Conservation (phyloP, 2,113 vertebrate species). For the Nipponia nippon region DNA sequence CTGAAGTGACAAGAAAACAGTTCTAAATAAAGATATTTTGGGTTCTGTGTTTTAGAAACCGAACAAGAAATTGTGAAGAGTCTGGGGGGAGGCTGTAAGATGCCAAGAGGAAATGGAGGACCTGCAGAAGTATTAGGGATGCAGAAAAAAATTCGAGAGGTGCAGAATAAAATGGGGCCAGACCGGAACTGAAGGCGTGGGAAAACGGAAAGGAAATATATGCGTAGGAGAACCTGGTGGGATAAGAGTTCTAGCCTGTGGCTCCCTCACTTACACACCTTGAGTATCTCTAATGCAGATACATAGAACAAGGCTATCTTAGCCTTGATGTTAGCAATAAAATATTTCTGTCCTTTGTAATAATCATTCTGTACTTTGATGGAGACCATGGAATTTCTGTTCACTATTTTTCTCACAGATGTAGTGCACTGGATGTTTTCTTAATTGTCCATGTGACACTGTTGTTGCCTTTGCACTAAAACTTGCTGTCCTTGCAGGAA, state of each 20-base stretch:
- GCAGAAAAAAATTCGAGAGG: background rate
- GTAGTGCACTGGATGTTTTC: background rate
- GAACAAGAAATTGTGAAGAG: background rate
- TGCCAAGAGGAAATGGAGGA: background rate
- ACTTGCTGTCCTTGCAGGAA: background rate
- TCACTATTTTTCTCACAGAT: background rate
- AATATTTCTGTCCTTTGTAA: background rate
- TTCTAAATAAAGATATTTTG: conserved; percentile 1
- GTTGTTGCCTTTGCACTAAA: background rate
- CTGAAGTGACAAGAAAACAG: conserved; percentile 34
- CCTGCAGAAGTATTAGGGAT: background rate
- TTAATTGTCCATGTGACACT: background rate
- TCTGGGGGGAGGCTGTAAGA: background rate
- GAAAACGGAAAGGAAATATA: background rate
- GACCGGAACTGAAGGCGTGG: background rate
- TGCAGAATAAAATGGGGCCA: background rate
- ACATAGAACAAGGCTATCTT: background rate
- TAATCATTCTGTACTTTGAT: background rate
- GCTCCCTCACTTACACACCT: background rate
- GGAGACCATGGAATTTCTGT: background rate
- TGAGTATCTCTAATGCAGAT: background rate
- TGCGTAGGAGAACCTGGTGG: background rate
- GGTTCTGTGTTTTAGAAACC: background rate
- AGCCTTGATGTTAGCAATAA: background rate
- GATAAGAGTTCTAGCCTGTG: background rate